Conservation (phyloP, 1,140 invertebrate species). For the honey bee (Apis mellifera) region Amel_HAv3.1 CM009943.2:6301501-6302000, state of each 20-base stretch:
- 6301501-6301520: not conserved
- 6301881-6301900: constrained; percentile 29
- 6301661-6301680: not conserved
- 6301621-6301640: not conserved
- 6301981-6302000: not conserved
- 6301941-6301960: not conserved
- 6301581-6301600: not conserved
- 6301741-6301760: constrained; percentile 57
- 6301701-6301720: constrained; percentile 3
- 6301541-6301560: not conserved
- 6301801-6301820: not conserved
- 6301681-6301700: constrained; percentile 33
- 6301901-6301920: constrained; percentile 24
- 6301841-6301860: no score
- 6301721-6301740: constrained; percentile 51
- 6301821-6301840: constrained; percentile 2
- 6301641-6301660: not conserved
- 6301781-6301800: constrained; percentile 9
- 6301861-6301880: not conserved
- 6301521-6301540: constrained; percentile 33
- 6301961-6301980: constrained; percentile 3
- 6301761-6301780: constrained; percentile 37
- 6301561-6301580: not conserved
- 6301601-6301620: not conserved
- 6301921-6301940: no score